These are phyloP conservation scores for Manis crassicaudata DNA, from an alignment of 2,797 vertebrate species.

Conservation along the genomic window DNA sequence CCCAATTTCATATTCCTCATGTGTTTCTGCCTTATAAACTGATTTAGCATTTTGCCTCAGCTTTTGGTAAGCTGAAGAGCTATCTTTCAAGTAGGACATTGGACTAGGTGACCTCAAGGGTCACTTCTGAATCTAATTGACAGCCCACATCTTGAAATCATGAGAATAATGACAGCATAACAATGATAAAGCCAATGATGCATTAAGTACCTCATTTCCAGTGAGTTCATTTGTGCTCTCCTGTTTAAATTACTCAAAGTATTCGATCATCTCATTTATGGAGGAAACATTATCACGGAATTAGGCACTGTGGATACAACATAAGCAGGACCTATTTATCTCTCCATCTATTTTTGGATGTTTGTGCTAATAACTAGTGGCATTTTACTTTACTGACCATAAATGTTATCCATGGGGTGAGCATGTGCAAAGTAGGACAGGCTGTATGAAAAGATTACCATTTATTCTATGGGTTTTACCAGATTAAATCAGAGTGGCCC, in stretches of 20 bases:
- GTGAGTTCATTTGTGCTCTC: not conserved
- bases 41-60: not conserved
- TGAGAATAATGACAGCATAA: not conserved
- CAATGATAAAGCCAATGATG: not conserved
- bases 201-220: not conserved
- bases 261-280: not conserved
- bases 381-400: not conserved
- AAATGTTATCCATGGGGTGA: not conserved
- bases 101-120: conserved; percentile 9
- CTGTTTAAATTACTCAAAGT: not conserved
- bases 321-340: not conserved
- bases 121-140: conserved; percentile 8
- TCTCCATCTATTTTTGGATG: not conserved
- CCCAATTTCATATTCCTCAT: not conserved
- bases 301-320: not conserved
- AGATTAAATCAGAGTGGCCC: not conserved
- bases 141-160: conserved; percentile 9
- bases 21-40: not conserved
- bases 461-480: not conserved
- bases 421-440: not conserved
- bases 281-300: not conserved
- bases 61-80: not conserved
- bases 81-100: not conserved
- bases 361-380: fast-evolving
- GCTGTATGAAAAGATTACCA: fast-evolving